Conservation (phyloP, 2,797 vertebrate genomes). For the Nannoperca obscura region DNA sequence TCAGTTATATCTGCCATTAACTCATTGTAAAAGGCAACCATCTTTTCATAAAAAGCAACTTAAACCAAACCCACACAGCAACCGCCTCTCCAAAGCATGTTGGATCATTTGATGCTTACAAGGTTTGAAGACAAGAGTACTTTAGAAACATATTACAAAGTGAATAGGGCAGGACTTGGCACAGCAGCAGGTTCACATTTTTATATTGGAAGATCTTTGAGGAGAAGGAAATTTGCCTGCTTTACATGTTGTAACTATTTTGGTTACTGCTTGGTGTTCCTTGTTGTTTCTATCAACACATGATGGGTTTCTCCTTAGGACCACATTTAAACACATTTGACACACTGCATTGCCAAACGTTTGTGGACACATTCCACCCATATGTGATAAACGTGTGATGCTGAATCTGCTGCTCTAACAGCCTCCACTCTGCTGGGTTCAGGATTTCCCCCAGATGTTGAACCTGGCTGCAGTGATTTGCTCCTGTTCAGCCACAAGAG, state of each 20-base stretch:
- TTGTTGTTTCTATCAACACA: not conserved
- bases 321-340: not conserved
- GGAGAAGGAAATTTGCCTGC: not conserved
- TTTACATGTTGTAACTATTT: conserved; percentile 9
- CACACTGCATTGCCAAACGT: not conserved
- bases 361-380: not conserved
- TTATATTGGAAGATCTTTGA: not conserved
- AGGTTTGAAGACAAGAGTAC: not conserved
- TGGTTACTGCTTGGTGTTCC: not conserved
- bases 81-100: not conserved
- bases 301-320: not conserved
- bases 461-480: not conserved
- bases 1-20: conserved; percentile 11
- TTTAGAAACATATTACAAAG: not conserved
- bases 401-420: not conserved
- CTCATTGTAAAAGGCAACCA: conserved; percentile 22
- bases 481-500: not conserved
- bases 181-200: conserved; percentile 5
- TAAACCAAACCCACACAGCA: not conserved
- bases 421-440: not conserved
- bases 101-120: not conserved
- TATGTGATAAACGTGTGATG: not conserved
- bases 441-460: not conserved
- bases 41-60: conserved; percentile 8
- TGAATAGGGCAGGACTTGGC: conserved; percentile 9